Evolutionary conservation across 2,888 invertebrate genomes (phyloP), one percentile per base, ranked within the genome.

Genomic region (Labia minor): DNA sequence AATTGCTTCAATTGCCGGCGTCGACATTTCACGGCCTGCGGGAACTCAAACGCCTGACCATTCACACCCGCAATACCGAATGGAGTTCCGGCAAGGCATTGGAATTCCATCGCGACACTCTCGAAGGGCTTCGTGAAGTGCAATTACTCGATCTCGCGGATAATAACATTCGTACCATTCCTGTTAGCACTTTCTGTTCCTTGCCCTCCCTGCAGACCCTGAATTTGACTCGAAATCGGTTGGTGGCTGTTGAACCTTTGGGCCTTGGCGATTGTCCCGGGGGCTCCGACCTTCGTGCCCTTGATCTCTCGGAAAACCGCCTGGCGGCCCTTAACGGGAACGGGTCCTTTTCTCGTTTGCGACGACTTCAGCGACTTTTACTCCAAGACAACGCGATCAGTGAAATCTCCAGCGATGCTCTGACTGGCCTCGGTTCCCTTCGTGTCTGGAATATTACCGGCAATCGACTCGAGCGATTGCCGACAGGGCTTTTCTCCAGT

Each of bases 371-470:
- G 73, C 86, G 88, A 73, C 81, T 96, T 49, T 85, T 87, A 73
- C 77, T 95, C 72, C 88, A 92, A 77, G 85, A 90, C 76, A 95
- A 95, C 77, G 87, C 89, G 75, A 86, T 95, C 71, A 85, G 84
- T 67, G 87, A 89, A 73, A 84, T 94, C 74, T 87, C 88, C 69
- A 85, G 86, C 73, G 88, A 90, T 75, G 86, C 92, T 18, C 83
- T 95, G 71, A 85, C 86, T 69, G 90, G 91, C 62, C 81, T 95
- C 65, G 85, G 86, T 49, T 87, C 88, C 63, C 80, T 95, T 76
- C 85, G 90, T 73, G 85, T 89, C 49, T 78, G 96, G 65, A 93
- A 95, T 81, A 82, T 94, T 75, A 91, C 93, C 72, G 88, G 89
- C 77, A 96, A 96, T 78, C 85, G 85, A 71, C 79, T 96, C 73